A percentile compares a stretch with the other conserved stretches of the same genome.
Conservation (phyloP, 2,113 vertebrate genomes). For the Corydoras sp. region DNA sequence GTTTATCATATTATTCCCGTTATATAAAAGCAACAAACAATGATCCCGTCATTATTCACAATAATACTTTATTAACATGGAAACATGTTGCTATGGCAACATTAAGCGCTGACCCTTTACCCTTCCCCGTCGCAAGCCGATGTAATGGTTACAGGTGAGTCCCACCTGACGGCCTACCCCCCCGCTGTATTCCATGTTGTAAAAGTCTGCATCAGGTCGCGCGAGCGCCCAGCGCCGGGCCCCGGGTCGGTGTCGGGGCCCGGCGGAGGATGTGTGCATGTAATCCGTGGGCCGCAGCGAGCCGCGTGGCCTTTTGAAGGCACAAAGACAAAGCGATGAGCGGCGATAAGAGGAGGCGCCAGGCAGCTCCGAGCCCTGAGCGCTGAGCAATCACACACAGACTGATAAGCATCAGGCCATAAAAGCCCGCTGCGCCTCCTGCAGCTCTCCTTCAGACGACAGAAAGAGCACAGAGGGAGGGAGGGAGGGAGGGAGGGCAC, state of each 20-base stretch:
- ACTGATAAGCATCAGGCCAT: slow-evolving; percentile 75
- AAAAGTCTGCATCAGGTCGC: too few relatives aligned
- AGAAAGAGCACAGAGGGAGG: slow-evolving; percentile 33
- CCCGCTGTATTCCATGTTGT: too few relatives aligned
- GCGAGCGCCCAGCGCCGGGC: background rate
- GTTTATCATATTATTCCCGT: too few relatives aligned
- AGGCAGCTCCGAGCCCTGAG: slow-evolving; percentile 65
- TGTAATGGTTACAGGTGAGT: too few relatives aligned
- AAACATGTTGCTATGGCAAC: too few relatives aligned
- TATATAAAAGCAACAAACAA: too few relatives aligned
- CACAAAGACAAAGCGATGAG: slow-evolving; percentile 75
- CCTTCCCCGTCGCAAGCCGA: too few relatives aligned
- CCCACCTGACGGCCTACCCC: too few relatives aligned
- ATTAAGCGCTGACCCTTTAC: too few relatives aligned
- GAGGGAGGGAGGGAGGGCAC: slow-evolving; percentile 11
- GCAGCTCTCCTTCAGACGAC: slow-evolving; percentile 46
- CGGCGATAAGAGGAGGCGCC: slow-evolving; percentile 75
- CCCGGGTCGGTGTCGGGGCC: slow-evolving; percentile 4
- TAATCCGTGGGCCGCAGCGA: slow-evolving; percentile 49
- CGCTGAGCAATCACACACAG: slow-evolving; percentile 65
- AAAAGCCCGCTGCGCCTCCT: slow-evolving; percentile 57
- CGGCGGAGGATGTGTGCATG: slow-evolving; percentile 27
- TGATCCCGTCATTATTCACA: too few relatives aligned
- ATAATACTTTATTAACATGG: too few relatives aligned
- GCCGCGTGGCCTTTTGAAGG: slow-evolving; percentile 55